Percentiles rank a stretch among this genome's conserved stretches.
phyloP scores from a whole-genome alignment of 2,797 vertebrate genomes.

The Cuculus canorus region DNA sequence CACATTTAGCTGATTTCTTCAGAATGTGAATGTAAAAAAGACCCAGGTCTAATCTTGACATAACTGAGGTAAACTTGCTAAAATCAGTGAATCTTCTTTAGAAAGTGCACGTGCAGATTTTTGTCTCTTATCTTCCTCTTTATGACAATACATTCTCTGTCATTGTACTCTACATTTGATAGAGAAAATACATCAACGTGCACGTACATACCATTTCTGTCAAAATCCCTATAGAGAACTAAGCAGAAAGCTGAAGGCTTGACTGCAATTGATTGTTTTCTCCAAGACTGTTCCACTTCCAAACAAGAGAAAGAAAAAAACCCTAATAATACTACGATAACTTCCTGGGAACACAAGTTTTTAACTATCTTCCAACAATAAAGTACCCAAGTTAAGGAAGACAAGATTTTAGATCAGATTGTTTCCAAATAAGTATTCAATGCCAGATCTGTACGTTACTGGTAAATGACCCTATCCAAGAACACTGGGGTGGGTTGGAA shows the following conservation, averaged over 20 bases:
- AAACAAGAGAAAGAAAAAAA: not conserved
- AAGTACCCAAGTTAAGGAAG: not conserved
- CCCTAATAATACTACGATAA: not conserved
- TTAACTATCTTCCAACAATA: not conserved
- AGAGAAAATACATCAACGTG: not conserved
- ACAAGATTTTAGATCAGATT: not conserved
- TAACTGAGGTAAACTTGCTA: not conserved
- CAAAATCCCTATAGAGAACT: not conserved
- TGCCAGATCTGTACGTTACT: not conserved
- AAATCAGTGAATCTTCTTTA: not conserved
- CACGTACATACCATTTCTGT: not conserved
- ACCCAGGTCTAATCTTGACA: not conserved
- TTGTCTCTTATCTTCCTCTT: not conserved
- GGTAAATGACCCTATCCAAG: not conserved
- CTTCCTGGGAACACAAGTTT: not conserved
- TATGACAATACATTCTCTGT: not conserved
- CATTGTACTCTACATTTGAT: accelerated
- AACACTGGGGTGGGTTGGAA: not conserved
- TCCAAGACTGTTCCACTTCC: not conserved
- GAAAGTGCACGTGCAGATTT: not conserved
- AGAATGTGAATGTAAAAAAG: not conserved
- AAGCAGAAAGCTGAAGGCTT: not conserved
- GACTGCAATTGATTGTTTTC: not conserved
- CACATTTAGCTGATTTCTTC: not conserved
- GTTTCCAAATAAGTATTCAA: not conserved